Percentiles rank a stretch among this genome's conserved stretches.
These are phyloP conservation scores for Scolanthus callimorphus DNA, from an alignment of 92 coral and sea anemone genomes.

Conservation along the genomic window DNA sequence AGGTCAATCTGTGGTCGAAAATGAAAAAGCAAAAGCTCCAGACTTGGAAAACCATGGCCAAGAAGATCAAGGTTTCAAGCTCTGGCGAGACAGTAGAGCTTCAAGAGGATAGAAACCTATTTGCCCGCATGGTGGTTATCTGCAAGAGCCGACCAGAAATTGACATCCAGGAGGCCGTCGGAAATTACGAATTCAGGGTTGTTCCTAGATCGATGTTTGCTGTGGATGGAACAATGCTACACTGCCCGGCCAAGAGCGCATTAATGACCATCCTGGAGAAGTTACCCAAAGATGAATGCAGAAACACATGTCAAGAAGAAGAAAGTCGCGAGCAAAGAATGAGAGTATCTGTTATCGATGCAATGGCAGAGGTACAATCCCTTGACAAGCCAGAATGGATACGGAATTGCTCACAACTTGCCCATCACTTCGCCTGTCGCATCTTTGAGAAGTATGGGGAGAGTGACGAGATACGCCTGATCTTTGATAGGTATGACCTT, in stretches of 20 bases:
- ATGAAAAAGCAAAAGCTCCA: conserved; percentile 39
- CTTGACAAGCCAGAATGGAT: conserved; percentile 49
- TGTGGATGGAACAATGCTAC: conserved; percentile 54
- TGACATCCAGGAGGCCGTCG: conserved; percentile 39
- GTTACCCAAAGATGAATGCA: not conserved
- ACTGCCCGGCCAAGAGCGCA: conserved; percentile 39
- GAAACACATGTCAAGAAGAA: not conserved
- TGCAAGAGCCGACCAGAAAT: conserved; percentile 44
- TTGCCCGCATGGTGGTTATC: conserved; percentile 34
- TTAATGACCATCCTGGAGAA: conserved; percentile 48
- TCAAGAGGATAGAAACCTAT: conserved; percentile 34
- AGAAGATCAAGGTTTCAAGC: conserved; percentile 16
- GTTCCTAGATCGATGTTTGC: conserved; percentile 50
- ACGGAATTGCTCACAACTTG: conserved; percentile 36
- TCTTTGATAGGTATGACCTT: conserved; percentile 42
- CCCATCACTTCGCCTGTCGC: conserved; percentile 28
- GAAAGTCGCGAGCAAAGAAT: not conserved
- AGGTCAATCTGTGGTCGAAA: conserved; percentile 29
- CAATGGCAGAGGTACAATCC: conserved; percentile 55
- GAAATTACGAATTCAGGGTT: conserved; percentile 34
- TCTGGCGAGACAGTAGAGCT: conserved; percentile 26
- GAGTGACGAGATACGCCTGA: conserved; percentile 39
- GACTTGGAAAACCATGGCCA: conserved; percentile 20
- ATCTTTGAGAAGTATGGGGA: conserved; percentile 32
- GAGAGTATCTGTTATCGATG: conserved; percentile 33